Percentiles rank a stretch among this genome's conserved stretches.
These are phyloP conservation scores for Bellardia bayeri DNA, from an alignment of 2,888 invertebrate genomes.

Conservation along the genomic window DNA sequence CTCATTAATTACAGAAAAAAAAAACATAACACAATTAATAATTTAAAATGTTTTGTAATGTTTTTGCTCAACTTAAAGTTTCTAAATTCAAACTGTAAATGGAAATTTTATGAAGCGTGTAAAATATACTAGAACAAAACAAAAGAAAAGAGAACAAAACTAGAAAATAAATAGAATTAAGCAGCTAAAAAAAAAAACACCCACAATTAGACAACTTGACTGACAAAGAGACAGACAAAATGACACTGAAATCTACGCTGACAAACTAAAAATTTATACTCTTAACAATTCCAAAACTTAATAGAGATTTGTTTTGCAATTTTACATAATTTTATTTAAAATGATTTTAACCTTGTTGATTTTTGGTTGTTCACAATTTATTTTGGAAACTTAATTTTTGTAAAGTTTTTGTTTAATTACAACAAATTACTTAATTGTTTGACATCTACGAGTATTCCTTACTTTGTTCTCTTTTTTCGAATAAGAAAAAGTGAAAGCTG, in stretches of 20 bases:
- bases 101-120: constrained; percentile 61
- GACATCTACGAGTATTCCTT: not conserved
- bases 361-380: constrained; percentile 2
- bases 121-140: constrained; percentile 20
- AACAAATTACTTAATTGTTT: constrained; percentile 19
- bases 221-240: not conserved
- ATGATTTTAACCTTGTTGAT: constrained; percentile 62
- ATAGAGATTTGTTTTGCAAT: too few relatives aligned
- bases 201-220: constrained; percentile 4
- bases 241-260: not conserved
- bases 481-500: constrained; percentile 56
- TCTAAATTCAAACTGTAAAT: constrained; percentile 29
- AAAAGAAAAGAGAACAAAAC: constrained; percentile 4
- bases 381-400: not conserved
- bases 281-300: not conserved
- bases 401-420: not conserved
- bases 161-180: not conserved
- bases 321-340: constrained; percentile 27
- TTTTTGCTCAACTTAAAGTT: constrained; percentile 34
- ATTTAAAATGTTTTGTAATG: not conserved
- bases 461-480: not conserved
- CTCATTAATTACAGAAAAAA: constrained; percentile 20
- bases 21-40: constrained; percentile 31
- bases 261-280: not conserved
- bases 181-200: constrained; percentile 16